Evolutionary conservation across 2,888 invertebrate genomes (phyloP), one percentile per base, ranked within the genome.

Genomic region (Tetanocera ferruginea): DNA sequence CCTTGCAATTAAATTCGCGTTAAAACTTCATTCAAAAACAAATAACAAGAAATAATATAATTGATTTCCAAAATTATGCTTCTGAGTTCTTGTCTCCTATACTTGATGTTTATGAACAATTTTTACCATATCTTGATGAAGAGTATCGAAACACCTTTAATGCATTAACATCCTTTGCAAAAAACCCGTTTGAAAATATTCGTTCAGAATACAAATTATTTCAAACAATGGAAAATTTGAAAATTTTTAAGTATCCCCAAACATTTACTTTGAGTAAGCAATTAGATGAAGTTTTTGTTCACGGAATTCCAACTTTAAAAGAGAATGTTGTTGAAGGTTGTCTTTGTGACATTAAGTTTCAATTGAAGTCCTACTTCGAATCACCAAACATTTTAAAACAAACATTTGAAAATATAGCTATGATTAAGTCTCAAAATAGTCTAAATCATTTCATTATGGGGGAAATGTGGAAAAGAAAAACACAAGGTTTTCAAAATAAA

Each of bases 291-390:
- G 76, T 79, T 77, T 74, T 78, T 66, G 69, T 74, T 14, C 28
- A 60, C 25, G 78, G 76, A 23, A n/a, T 49, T 43, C 78, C 76
- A 76, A 80, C 79, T 49, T 72, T 80, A 73, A 73, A 80, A 76
- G 78, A 80, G 76, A 80, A 80, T 70, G 70, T 17, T 67, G 69
- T 78, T 51, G 76, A 80, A 67, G 76, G 76, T 43, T 73, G 76
- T 62, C 73, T 80, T 51, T 69, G 69, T 69, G 76, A 72, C 57
- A 77, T 76, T 34, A 67, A 55, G 60, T 79, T 79, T 77, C 71
- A 77, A 77, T 62, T 77, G 71, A 79, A 76, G 67, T 57, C 64
- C 37, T 77, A 64, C 67, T 77, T 77, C 57, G 55, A 79, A 66
- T 71, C 77, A 49, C 71, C 79, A 69, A 64, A 52, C 55, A 69